Evolutionary conservation across 1,140 invertebrate species (phyloP).

Genomic region (Araneus ventricosus): DNA sequence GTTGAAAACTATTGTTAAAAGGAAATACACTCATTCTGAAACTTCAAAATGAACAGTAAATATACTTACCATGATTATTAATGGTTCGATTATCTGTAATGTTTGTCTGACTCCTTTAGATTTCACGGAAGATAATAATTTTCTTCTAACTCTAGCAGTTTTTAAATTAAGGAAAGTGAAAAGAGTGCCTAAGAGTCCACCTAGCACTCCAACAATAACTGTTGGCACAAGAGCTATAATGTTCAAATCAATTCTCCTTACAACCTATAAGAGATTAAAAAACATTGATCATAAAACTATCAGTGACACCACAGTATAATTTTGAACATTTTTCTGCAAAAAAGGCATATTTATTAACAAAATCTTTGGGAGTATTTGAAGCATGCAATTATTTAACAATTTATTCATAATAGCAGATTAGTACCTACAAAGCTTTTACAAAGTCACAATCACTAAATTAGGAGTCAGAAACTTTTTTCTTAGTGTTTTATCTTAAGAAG

Average conservation of each 20-base stretch:
- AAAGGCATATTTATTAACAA: no score
- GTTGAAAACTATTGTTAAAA: no score
- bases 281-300: neutral
- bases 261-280: constrained; percentile 48
- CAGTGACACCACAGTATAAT: no score
- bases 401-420: no score
- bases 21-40: no score
- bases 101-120: neutral
- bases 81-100: constrained; percentile 37
- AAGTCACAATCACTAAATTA: no score
- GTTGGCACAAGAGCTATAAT: constrained; percentile 73
- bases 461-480: no score
- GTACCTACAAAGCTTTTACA: no score
- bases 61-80: constrained; percentile 65
- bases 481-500: no score
- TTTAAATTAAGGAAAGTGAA: constrained; percentile 96
- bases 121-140: constrained; percentile 35
- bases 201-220: constrained; percentile 90
- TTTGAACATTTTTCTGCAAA: no score
- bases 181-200: constrained; percentile 93
- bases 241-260: constrained; percentile 73
- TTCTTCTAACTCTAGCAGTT: constrained; percentile 83
- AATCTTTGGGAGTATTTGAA: no score
- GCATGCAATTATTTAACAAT: no score
- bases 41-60: neutral